phyloP scores from a whole-genome alignment of 2,888 invertebrate species.

The Epirrhoe tristata region DNA sequence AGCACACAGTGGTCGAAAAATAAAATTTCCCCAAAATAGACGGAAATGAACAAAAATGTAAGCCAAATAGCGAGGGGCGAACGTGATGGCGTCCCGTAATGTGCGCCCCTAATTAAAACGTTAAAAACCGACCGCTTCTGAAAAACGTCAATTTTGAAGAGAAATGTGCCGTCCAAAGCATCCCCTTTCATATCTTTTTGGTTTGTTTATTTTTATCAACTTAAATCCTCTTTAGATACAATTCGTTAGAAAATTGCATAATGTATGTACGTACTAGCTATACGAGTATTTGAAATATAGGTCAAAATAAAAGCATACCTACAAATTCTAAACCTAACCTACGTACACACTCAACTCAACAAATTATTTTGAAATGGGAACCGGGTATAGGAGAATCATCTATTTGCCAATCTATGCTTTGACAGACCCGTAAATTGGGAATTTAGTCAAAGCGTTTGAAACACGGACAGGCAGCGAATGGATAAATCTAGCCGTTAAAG shows the following conservation, averaged over 20 bases:
- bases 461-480: conserved; percentile 73
- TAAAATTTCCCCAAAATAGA: conserved; percentile 84
- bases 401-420: conserved; percentile 50
- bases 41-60: conserved; percentile 85
- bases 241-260: conserved; percentile 54
- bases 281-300: conserved; percentile 11
- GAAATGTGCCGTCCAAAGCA: conserved; percentile 82
- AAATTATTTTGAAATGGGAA: conserved; percentile 39
- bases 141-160: conserved; percentile 85
- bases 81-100: conserved; percentile 83
- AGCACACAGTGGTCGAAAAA: conserved; percentile 84
- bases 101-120: conserved; percentile 86
- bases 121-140: conserved; percentile 84
- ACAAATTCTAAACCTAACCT: conserved; percentile 7
- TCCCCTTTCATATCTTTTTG: conserved; percentile 76
- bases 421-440: conserved; percentile 58
- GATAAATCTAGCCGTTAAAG: conserved; percentile 83
- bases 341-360: conserved; percentile 24
- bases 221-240: conserved; percentile 64
- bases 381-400: conserved; percentile 42
- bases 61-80: conserved; percentile 82
- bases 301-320: conserved; percentile 6
- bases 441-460: conserved; percentile 72
- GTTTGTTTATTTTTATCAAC: conserved; percentile 72
- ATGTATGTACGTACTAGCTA: not conserved